Evolutionary conservation across 2,113 vertebrate genomes (phyloP).

Genomic region (Clarias magur): DNA sequence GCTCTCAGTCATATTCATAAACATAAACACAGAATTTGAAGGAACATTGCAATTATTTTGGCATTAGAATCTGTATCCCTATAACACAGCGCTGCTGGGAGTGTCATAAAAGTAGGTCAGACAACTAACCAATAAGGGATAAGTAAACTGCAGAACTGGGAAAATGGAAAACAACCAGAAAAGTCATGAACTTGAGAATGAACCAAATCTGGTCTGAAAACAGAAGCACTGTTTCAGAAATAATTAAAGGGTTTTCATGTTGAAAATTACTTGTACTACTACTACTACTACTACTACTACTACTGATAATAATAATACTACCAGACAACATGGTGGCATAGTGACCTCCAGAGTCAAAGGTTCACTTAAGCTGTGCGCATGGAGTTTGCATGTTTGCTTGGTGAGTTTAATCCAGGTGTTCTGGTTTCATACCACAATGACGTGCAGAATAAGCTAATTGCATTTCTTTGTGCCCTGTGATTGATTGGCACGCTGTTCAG

Average conservation of each 20-base stretch:
- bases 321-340: too few species aligned
- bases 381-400: too few species aligned
- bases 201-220: neutral
- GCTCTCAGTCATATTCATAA: slow-evolving; percentile 53
- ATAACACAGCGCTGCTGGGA: slow-evolving; percentile 22
- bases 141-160: neutral
- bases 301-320: too few species aligned
- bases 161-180: neutral
- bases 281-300: too few species aligned
- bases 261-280: neutral
- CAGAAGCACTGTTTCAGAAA: neutral
- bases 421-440: too few species aligned
- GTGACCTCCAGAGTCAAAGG: too few species aligned
- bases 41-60: slow-evolving; percentile 11
- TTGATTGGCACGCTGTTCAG: too few species aligned
- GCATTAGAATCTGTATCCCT: slow-evolving; percentile 36
- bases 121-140: slow-evolving; percentile 5
- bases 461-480: too few species aligned
- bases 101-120: slow-evolving; percentile 29
- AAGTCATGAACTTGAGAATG: neutral
- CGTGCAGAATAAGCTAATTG: too few species aligned
- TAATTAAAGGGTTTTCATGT: neutral
- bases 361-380: too few species aligned
- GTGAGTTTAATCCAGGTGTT: too few species aligned
- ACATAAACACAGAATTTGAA: slow-evolving; percentile 20